Evolutionary conservation across 1,140 invertebrate genomes (phyloP).

Genomic region (Drosophila bocqueti): DNA sequence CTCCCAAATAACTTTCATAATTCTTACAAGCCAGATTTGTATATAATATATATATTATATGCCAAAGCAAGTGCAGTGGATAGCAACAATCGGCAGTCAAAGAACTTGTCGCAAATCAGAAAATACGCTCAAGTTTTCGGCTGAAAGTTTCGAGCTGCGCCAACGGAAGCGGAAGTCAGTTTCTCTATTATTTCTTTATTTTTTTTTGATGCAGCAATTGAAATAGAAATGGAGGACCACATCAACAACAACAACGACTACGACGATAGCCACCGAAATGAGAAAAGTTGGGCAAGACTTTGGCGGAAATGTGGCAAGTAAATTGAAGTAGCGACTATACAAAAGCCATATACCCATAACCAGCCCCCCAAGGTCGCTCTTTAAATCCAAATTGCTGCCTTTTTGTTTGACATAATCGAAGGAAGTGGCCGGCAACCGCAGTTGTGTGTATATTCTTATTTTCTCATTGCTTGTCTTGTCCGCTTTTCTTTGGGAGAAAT

Average conservation of each 20-base stretch:
- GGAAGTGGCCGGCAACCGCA: conserved; percentile 47
- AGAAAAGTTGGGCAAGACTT: conserved; percentile 61
- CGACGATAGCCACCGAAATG: conserved; percentile 47
- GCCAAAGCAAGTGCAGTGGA: not conserved
- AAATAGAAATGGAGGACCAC: conserved; percentile 65
- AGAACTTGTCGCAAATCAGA: conserved; percentile 26
- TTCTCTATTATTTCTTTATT: not conserved
- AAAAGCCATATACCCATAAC: conserved; percentile 21
- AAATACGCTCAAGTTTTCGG: conserved; percentile 37
- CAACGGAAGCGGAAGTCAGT: conserved; percentile 69
- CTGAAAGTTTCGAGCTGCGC: conserved; percentile 50
- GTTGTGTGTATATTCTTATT: conserved; percentile 15
- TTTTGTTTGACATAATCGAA: conserved; percentile 74
- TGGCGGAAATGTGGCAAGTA: conserved; percentile 73
- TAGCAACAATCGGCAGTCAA: conserved; percentile 23
- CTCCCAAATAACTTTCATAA: not conserved
- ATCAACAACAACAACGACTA: conserved; percentile 40
- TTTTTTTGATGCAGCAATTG: conserved; percentile 70
- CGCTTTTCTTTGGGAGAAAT: conserved; percentile 13
- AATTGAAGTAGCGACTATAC: conserved; percentile 53
- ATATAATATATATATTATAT: not conserved
- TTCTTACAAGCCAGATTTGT: not conserved
- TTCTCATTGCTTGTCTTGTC: conserved; percentile 34
- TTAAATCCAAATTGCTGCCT: conserved; percentile 72
- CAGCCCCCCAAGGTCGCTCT: conserved; percentile 54